Percentiles rank a stretch among this genome's conserved stretches.
These are phyloP conservation scores for Chionomys nivalis DNA, from an alignment of 2,113 vertebrate species.

Conservation along the genomic window DNA sequence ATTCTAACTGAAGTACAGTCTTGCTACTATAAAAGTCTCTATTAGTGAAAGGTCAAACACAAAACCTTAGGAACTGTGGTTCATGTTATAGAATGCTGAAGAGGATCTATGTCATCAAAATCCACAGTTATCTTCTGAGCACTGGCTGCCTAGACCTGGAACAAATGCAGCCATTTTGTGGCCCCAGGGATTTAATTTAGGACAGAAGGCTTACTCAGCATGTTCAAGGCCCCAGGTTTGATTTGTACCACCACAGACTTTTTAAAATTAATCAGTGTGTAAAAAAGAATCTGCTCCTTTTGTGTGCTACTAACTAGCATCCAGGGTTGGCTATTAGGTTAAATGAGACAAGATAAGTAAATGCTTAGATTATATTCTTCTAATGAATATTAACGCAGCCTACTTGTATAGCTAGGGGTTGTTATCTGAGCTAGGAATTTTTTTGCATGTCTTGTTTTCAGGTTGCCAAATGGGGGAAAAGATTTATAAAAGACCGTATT, in stretches of 20 bases:
- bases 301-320: not conserved
- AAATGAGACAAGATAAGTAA: conserved; percentile 19
- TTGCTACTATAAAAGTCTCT: conserved; percentile 42
- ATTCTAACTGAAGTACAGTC: not conserved
- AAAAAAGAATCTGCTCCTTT: not conserved
- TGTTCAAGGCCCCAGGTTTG: not conserved
- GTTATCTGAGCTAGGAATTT: not conserved
- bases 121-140: not conserved
- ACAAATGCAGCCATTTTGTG: conserved; percentile 6
- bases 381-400: conserved; percentile 33
- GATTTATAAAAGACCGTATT: conserved; percentile 40
- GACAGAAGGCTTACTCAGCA: not conserved
- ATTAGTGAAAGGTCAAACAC: conserved; percentile 49
- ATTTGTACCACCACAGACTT: not conserved
- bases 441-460: conserved; percentile 44
- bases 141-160: not conserved
- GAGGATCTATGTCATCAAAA: conserved; percentile 45
- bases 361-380: not conserved
- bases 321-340: not conserved
- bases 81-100: conserved; percentile 32
- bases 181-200: not conserved
- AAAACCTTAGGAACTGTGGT: conserved; percentile 47
- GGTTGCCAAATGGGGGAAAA: conserved; percentile 4
- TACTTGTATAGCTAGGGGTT: not conserved
- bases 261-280: conserved; percentile 9